Percentiles rank a stretch among this genome's conserved stretches.
phyloP scores from a whole-genome alignment of 2,113 vertebrate genomes.

The Todiramphus chloris region DNA sequence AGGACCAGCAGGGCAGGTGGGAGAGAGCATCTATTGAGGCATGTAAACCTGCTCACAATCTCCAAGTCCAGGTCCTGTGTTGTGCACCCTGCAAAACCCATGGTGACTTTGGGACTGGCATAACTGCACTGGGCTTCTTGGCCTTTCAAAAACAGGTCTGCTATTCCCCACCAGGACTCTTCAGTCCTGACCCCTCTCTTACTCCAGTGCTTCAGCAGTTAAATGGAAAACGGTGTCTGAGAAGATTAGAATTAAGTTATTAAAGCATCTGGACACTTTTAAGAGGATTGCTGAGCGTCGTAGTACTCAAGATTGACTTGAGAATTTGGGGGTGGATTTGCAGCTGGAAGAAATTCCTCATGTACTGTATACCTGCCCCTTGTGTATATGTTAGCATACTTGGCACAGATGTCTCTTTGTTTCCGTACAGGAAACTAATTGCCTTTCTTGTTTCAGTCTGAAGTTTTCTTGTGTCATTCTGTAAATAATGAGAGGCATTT shows the following conservation, averaged over 20 bases:
- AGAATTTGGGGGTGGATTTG: conserved; percentile 64
- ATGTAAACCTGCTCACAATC: not conserved
- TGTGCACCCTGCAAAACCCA: not conserved
- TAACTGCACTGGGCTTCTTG: not conserved
- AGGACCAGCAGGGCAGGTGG: not conserved
- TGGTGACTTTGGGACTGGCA: not conserved
- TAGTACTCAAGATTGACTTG: conserved; percentile 59
- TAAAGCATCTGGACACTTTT: conserved; percentile 59
- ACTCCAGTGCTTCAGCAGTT: conserved; percentile 58
- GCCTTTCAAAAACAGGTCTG: not conserved
- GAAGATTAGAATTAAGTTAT: conserved; percentile 59
- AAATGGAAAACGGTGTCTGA: conserved; percentile 29
- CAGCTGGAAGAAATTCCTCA: conserved; percentile 70
- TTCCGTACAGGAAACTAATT: conserved; percentile 73
- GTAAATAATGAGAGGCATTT: conserved; percentile 70
- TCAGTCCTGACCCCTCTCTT: not conserved
- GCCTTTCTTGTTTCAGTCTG: conserved; percentile 72
- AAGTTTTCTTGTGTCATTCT: conserved; percentile 66
- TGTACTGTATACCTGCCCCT: conserved; percentile 66
- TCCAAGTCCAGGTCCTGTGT: not conserved
- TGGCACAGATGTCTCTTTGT: conserved; percentile 79
- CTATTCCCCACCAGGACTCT: not conserved
- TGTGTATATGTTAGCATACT: conserved; percentile 69
- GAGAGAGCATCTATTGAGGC: not conserved
- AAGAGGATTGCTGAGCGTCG: conserved; percentile 51